Evolutionary conservation across 2,888 invertebrate genomes (phyloP).

Genomic region (Leucophenga maculata): DNA sequence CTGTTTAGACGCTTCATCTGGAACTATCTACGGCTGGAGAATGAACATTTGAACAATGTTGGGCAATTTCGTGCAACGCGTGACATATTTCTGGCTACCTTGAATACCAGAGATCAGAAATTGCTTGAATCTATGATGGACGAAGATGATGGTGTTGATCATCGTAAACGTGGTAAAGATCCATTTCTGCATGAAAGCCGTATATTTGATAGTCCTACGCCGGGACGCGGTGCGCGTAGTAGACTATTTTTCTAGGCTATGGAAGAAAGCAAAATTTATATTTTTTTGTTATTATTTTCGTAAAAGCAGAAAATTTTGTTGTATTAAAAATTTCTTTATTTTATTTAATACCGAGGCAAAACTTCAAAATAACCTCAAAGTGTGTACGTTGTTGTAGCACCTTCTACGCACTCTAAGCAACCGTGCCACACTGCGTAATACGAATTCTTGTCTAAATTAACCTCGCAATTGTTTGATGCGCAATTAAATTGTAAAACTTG

Average conservation of each 20-base stretch:
- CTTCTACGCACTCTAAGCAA: no score
- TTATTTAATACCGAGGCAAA: no score
- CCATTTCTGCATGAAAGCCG: no score
- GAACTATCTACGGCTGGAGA: constrained; percentile 98
- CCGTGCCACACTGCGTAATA: constrained; percentile 1
- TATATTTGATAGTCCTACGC: no score
- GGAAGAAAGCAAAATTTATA: no score
- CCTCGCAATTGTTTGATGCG: constrained; percentile 44
- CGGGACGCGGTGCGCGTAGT: no score
- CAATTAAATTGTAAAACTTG: constrained; percentile 60
- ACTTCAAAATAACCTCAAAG: no score
- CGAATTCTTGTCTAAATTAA: constrained; percentile 35
- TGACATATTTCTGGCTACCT: constrained; percentile 93
- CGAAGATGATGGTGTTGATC: constrained; percentile 71
- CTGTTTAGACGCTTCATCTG: constrained; percentile 87
- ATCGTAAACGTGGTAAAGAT: neutral
- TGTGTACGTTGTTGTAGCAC: no score
- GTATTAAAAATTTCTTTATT: no score
- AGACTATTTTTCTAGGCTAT: no score
- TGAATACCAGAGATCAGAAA: constrained; percentile 87
- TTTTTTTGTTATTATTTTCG: no score
- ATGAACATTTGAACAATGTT: constrained; percentile 98
- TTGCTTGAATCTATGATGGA: constrained; percentile 94
- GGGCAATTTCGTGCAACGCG: constrained; percentile 97
- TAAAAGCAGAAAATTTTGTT: no score